phyloP scores from a whole-genome alignment of 2,797 vertebrate species.

The Alcedo quadribrachys region DNA sequence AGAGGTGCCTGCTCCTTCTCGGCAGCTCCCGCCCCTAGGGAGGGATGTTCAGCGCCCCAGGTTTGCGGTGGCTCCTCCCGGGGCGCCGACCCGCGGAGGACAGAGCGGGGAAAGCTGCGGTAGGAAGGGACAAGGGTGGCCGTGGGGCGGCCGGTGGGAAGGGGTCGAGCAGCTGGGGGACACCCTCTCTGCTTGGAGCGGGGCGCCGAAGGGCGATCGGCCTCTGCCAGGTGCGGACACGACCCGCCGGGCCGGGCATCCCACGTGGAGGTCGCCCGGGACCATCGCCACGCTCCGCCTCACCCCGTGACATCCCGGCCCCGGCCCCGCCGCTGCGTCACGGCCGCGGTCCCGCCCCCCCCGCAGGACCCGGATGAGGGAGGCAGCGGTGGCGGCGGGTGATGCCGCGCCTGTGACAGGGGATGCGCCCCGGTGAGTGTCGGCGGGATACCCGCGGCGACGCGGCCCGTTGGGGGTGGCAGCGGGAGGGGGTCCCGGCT shows the following conservation, averaged over 20 bases:
- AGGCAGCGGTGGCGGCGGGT: not conserved
- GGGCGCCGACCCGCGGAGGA: too few relatives aligned
- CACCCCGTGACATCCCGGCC: not conserved
- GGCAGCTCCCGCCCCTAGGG: not conserved
- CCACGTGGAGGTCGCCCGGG: too few relatives aligned
- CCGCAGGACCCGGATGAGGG: conserved; percentile 42
- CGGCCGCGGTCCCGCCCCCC: not conserved
- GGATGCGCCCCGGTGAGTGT: not conserved
- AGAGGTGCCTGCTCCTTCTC: too few relatives aligned
- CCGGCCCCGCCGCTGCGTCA: not conserved
- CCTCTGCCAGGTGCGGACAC: rapidly evolving
- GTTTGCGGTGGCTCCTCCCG: too few relatives aligned
- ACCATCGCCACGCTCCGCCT: too few relatives aligned
- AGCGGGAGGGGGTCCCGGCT: not conserved
- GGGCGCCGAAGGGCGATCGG: too few relatives aligned
- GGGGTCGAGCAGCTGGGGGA: not conserved
- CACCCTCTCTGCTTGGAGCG: too few relatives aligned
- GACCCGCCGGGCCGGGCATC: too few relatives aligned
- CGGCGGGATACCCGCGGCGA: not conserved
- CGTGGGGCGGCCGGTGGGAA: not conserved
- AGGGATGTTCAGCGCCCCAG: not conserved
- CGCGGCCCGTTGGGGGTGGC: not conserved
- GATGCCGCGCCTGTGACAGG: not conserved
- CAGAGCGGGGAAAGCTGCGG: too few relatives aligned
- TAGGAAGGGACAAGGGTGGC: not conserved